Evolutionary conservation across 1,140 invertebrate species (phyloP).

Genomic region (Brachionus rotundiformis): DNA sequence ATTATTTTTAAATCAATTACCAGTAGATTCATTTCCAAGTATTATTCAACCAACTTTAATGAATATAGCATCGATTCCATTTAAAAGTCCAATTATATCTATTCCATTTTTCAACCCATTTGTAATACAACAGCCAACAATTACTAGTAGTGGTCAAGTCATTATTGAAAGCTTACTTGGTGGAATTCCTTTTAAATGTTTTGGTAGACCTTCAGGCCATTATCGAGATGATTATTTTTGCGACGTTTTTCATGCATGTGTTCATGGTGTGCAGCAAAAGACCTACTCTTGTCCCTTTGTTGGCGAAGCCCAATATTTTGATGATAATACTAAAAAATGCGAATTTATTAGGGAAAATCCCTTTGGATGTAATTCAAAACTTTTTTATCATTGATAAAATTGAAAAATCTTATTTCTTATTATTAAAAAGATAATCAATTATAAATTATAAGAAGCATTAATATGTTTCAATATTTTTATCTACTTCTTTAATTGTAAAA

Average conservation of each 20-base stretch:
- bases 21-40: background rate
- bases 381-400: background rate
- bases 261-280: constrained; percentile 30
- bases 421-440: too few species aligned
- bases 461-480: too few species aligned
- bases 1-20: background rate
- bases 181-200: constrained; percentile 49
- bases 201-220: constrained; percentile 16
- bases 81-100: background rate
- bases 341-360: constrained; percentile 39
- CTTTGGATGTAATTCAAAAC: background rate
- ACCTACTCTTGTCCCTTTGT: constrained; percentile 23
- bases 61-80: background rate
- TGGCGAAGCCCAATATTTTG: constrained; percentile 51
- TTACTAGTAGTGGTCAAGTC: background rate
- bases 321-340: constrained; percentile 29
- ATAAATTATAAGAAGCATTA: too few species aligned
- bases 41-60: background rate
- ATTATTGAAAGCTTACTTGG: constrained; percentile 42
- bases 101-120: background rate
- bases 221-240: constrained; percentile 19
- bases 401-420: too few species aligned
- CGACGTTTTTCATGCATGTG: constrained; percentile 52
- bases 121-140: background rate
- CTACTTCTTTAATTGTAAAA: too few species aligned